Evolutionary conservation across 2,797 vertebrate genomes (phyloP).

Genomic region (Poeciliopsis infans): DNA sequence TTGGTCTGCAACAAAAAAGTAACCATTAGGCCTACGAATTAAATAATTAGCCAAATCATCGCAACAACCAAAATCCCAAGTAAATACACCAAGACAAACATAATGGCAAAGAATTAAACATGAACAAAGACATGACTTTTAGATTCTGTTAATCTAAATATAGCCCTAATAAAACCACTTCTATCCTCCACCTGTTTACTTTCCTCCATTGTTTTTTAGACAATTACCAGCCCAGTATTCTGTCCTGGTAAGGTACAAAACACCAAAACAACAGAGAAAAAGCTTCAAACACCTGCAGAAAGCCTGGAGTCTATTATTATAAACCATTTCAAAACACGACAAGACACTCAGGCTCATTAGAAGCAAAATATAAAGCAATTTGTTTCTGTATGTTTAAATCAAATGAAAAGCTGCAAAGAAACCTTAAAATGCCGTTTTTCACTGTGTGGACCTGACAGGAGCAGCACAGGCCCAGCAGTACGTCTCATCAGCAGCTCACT

Average conservation of each 20-base stretch:
- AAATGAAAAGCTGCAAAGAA: slow-evolving; percentile 16
- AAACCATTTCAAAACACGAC: not conserved
- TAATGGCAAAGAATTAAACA: too few species aligned
- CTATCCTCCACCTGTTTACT: not conserved
- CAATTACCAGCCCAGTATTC: not conserved
- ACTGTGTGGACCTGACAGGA: slow-evolving; percentile 45
- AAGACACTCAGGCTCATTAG: not conserved
- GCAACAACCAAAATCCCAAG: not conserved
- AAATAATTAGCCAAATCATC: not conserved
- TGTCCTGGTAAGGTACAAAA: not conserved
- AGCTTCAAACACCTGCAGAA: not conserved
- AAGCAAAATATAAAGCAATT: not conserved
- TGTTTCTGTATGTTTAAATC: not conserved
- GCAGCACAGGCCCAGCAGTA: slow-evolving; percentile 44
- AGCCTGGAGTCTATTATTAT: not conserved
- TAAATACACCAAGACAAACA: too few species aligned
- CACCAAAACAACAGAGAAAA: not conserved
- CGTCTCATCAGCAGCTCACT: slow-evolving; percentile 47
- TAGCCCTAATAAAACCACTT: not conserved
- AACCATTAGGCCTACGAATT: too few species aligned
- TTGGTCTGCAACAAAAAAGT: too few species aligned
- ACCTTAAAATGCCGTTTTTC: slow-evolving; percentile 22
- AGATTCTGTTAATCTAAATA: not conserved
- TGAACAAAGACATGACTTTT: too few species aligned
- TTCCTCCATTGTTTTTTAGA: not conserved